Conservation (phyloP, 2,888 invertebrate species). For the Cremastobaeus sp. region DNA sequence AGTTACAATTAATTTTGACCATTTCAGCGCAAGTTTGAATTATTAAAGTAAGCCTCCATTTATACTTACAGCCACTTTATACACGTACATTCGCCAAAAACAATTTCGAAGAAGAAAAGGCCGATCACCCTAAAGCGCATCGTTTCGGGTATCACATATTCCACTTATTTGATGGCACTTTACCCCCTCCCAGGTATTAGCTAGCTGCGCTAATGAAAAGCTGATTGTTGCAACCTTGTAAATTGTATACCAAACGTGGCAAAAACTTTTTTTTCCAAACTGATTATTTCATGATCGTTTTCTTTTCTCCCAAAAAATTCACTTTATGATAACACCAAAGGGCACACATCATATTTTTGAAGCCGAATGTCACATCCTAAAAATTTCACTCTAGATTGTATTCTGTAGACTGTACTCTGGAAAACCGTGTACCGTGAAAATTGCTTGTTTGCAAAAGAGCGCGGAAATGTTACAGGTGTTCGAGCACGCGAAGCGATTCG, state of each 20-base stretch:
- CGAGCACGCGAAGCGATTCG: constrained; percentile 62
- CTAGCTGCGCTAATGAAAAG: too few relatives aligned
- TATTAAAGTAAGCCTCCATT: too few relatives aligned
- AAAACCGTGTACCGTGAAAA: not conserved
- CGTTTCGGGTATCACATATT: constrained; percentile 69
- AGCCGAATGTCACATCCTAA: too few relatives aligned
- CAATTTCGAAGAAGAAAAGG: constrained; percentile 67
- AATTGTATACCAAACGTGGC: too few relatives aligned
- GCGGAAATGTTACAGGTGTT: constrained; percentile 74
- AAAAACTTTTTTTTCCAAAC: too few relatives aligned
- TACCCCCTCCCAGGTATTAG: too few relatives aligned
- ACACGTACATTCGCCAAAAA: constrained; percentile 72
- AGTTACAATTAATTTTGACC: too few relatives aligned
- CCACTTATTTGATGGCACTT: constrained; percentile 37
- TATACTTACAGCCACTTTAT: constrained; percentile 78
- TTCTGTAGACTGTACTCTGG: constrained; percentile 28
- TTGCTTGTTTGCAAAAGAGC: not conserved
- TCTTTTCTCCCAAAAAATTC: constrained; percentile 14
- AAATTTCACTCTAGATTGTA: too few relatives aligned
- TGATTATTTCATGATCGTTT: too few relatives aligned
- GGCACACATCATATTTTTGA: too few relatives aligned
- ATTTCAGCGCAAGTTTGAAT: too few relatives aligned
- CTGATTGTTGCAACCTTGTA: too few relatives aligned
- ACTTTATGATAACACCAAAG: not conserved
- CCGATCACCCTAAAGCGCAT: constrained; percentile 68